phyloP scores from a whole-genome alignment of 2,888 invertebrate genomes.

The Apeira syringaria region DNA sequence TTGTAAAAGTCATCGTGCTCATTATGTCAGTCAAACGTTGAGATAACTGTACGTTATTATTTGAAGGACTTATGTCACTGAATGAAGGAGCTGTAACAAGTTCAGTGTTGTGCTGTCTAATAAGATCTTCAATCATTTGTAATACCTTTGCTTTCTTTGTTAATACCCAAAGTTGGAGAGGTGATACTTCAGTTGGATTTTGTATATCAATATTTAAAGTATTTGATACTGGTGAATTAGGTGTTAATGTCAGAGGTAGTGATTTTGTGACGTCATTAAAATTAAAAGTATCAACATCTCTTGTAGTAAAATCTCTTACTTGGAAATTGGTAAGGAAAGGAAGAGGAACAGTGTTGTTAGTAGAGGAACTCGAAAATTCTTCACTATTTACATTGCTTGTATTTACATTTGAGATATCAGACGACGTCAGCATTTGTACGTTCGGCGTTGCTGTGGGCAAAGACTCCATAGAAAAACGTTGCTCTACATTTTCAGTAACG shows the following conservation, averaged over 20 bases:
- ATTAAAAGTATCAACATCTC: conserved; percentile 31
- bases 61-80: conserved; percentile 50
- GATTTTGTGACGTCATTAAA: conserved; percentile 26
- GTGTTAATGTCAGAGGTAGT: conserved; percentile 34
- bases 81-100: conserved; percentile 60
- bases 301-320: conserved; percentile 49
- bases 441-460: conserved; percentile 27
- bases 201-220: conserved; percentile 44
- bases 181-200: conserved; percentile 60
- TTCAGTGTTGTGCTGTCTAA: conserved; percentile 72
- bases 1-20: conserved; percentile 61
- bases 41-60: conserved; percentile 55
- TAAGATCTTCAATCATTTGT: conserved; percentile 77
- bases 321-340: conserved; percentile 66
- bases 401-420: conserved; percentile 44
- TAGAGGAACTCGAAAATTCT: conserved; percentile 28
- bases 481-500: conserved; percentile 12
- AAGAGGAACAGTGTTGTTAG: conserved; percentile 51
- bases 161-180: conserved; percentile 68
- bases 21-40: conserved; percentile 66
- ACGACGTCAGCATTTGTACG: conserved; percentile 38
- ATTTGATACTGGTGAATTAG: conserved; percentile 33
- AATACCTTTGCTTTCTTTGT: conserved; percentile 77
- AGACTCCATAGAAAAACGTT: conserved; percentile 25
- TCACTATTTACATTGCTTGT: conserved; percentile 40